These are phyloP conservation scores for Dipodomys stephensi DNA, from an alignment of 2,113 vertebrate species.

Conservation along the genomic window DNA sequence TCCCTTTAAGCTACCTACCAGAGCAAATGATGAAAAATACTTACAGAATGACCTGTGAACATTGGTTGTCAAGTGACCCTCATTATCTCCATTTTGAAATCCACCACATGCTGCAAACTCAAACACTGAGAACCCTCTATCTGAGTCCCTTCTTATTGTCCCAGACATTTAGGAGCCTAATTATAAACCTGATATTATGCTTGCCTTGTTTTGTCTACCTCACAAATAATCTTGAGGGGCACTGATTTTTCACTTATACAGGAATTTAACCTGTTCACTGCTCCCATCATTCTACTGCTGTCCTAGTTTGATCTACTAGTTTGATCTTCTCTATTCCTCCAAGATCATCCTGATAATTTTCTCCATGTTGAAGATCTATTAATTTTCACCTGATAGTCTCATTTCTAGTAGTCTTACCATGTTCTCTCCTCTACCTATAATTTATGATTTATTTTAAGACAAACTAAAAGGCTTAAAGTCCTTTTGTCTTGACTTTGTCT, in stretches of 20 bases:
- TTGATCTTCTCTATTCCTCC: background rate
- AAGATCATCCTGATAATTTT: background rate
- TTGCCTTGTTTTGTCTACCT: background rate
- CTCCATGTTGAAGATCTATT: background rate
- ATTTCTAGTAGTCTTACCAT: background rate
- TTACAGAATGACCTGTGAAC: background rate
- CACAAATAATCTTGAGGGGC: background rate
- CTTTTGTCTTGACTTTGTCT: background rate
- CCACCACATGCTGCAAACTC: background rate
- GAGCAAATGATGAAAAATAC: background rate
- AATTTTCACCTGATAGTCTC: background rate
- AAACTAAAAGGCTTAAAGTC: background rate
- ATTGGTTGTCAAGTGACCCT: background rate
- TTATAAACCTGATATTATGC: background rate
- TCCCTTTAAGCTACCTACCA: background rate
- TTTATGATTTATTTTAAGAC: background rate
- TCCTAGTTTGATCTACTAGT: background rate
- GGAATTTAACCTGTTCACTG: background rate
- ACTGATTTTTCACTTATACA: background rate
- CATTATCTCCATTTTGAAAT: constrained; percentile 40
- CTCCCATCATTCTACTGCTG: background rate
- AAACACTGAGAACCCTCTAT: background rate
- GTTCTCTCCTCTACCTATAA: too few relatives aligned
- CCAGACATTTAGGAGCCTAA: background rate
- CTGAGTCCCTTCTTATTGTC: background rate